phyloP scores from a whole-genome alignment of 2,113 vertebrate species.

The Rhea pennata region DNA sequence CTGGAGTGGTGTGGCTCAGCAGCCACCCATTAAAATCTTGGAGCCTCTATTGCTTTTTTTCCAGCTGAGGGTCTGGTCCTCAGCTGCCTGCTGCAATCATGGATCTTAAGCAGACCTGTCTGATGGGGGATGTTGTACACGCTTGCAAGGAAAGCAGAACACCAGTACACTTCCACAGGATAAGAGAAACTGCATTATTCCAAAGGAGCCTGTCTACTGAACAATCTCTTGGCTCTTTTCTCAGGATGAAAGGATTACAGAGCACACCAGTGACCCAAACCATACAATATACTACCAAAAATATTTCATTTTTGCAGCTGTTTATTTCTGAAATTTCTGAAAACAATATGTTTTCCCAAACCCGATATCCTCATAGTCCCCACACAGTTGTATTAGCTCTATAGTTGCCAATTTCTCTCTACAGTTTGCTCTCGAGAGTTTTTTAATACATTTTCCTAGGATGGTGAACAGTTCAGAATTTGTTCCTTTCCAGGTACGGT shows the following conservation, averaged over 20 bases:
- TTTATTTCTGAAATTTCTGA: neutral
- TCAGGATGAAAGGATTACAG: neutral
- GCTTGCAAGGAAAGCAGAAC: neutral
- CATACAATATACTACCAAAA: neutral
- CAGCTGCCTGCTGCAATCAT: neutral
- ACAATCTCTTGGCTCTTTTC: neutral
- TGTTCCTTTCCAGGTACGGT: conserved; percentile 10
- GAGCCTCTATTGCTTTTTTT: neutral
- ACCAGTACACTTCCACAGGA: conserved; percentile 15
- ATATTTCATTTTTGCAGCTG: neutral
- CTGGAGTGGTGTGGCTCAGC: neutral
- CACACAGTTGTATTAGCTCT: neutral
- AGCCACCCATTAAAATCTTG: neutral
- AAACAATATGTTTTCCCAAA: neutral
- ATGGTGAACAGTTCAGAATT: conserved; percentile 25
- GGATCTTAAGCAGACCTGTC: neutral
- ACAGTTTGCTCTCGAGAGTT: conserved; percentile 15
- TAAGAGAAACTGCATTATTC: conserved; percentile 56
- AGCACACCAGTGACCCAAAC: neutral
- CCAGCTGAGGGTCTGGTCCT: neutral
- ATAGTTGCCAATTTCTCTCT: neutral
- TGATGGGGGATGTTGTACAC: neutral
- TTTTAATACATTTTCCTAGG: conserved; percentile 7
- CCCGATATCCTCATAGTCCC: neutral
- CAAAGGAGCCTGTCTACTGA: neutral